Evolutionary conservation across 2,888 invertebrate genomes (phyloP).

Genomic region (Ormyrus rosae): DNA sequence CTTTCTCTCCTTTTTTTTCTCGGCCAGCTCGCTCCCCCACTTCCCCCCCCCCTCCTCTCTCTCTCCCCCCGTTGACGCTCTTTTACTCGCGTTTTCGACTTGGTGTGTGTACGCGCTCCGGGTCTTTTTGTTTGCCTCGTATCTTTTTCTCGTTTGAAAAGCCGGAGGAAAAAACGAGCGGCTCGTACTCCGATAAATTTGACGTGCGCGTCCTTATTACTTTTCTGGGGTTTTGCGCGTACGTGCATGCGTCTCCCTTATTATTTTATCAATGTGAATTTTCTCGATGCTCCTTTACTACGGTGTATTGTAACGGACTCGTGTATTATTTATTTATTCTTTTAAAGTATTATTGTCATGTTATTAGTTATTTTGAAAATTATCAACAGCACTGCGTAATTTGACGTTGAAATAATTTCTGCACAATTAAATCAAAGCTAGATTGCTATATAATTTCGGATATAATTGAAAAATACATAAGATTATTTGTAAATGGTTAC

Average conservation of each 20-base stretch:
- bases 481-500: background rate
- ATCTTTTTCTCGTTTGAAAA: constrained; percentile 54
- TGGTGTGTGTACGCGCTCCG: constrained; percentile 14
- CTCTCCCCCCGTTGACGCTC: constrained; percentile 11
- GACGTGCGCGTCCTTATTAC: constrained; percentile 15
- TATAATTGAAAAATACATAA: too few species aligned
- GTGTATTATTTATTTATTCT: too few species aligned
- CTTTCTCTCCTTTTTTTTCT: constrained; percentile 47
- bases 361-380: too few species aligned
- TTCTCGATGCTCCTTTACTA: too few species aligned
- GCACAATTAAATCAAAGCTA: too few species aligned
- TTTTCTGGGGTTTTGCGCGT: background rate
- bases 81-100: constrained; percentile 16
- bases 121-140: constrained; percentile 53
- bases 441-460: too few species aligned
- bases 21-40: constrained; percentile 29
- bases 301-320: too few species aligned
- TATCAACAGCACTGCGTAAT: too few species aligned
- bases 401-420: too few species aligned
- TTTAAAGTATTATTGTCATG: too few species aligned
- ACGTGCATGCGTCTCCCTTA: too few species aligned
- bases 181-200: constrained; percentile 31
- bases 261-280: too few species aligned
- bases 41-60: constrained; percentile 28
- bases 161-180: constrained; percentile 26